Percentiles rank a stretch among this genome's conserved stretches.
These are phyloP conservation scores for Platerodrilus igneus DNA, from an alignment of 2,888 invertebrate genomes.

Conservation along the genomic window DNA sequence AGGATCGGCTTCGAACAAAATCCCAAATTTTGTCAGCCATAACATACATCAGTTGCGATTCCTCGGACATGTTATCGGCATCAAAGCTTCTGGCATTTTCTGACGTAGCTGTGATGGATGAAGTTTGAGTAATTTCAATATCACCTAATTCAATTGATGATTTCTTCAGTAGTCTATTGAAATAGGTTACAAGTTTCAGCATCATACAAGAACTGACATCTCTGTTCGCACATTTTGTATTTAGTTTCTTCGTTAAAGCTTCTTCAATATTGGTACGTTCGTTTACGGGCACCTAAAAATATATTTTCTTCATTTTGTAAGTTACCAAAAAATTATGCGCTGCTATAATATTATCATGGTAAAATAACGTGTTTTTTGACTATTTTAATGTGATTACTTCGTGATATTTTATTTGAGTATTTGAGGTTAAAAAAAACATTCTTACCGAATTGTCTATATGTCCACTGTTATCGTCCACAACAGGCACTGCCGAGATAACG, in stretches of 20 bases:
- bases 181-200: conserved; percentile 75
- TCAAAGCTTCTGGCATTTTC: conserved; percentile 39
- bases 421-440: too few species aligned
- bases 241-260: conserved; percentile 67
- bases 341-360: too few species aligned
- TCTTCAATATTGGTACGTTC: conserved; percentile 57
- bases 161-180: conserved; percentile 73
- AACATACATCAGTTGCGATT: conserved; percentile 56
- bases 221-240: conserved; percentile 69
- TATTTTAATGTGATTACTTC: too few species aligned
- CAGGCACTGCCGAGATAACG: conserved; percentile 40
- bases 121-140: conserved; percentile 67
- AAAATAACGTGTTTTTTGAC: too few species aligned
- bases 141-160: conserved; percentile 73
- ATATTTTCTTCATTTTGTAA: too few species aligned
- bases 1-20: conserved; percentile 69
- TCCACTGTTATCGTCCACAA: conserved; percentile 41
- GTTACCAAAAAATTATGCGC: neutral
- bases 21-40: conserved; percentile 71
- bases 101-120: conserved; percentile 49
- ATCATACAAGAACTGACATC: conserved; percentile 80
- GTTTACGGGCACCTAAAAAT: conserved; percentile 46
- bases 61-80: conserved; percentile 49
- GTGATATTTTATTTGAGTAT: too few species aligned
- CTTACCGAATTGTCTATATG: conserved; percentile 46